Conservation (phyloP, 30 jellyfish, hydroid and myxozoan genomes). For the Hydra vulgaris region DNA sequence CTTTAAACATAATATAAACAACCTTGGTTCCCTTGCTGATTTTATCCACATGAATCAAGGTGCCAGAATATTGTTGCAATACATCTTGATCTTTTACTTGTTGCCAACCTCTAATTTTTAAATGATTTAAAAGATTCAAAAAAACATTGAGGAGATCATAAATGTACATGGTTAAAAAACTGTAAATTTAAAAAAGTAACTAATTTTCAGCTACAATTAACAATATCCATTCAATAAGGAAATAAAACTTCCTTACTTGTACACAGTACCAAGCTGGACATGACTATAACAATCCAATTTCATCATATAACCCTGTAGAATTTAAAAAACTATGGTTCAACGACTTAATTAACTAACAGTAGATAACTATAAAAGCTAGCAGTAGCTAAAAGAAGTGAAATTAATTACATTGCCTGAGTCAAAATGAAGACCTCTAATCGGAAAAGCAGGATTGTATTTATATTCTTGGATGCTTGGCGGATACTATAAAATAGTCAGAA, state of each 20-base stretch:
- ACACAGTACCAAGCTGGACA: constrained; percentile 71
- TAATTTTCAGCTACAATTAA: not conserved
- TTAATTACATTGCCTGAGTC: constrained; percentile 59
- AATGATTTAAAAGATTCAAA: not conserved
- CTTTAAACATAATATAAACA: not conserved
- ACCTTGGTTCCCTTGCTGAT: constrained; percentile 60
- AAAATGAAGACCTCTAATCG: constrained; percentile 87
- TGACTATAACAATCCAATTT: constrained; percentile 82
- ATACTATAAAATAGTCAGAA: constrained; percentile 32
- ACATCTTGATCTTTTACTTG: constrained; percentile 73
- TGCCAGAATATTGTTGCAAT: constrained; percentile 66
- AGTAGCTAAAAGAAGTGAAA: not conserved
- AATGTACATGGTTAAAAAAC: not conserved
- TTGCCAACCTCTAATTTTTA: constrained; percentile 51
- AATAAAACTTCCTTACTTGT: too few relatives aligned
- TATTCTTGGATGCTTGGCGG: constrained; percentile 58
- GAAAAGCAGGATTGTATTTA: constrained; percentile 59
- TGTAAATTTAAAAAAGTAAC: not conserved
- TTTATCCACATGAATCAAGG: constrained; percentile 71
- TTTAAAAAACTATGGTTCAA: not conserved
- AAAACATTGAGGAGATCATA: not conserved
- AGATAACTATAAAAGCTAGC: not conserved
- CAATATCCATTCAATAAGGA: not conserved
- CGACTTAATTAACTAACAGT: not conserved
- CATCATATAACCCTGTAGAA: constrained; percentile 60